These are phyloP conservation scores for Amblyornis subalaris DNA, from an alignment of 2,113 vertebrate genomes.

Conservation along the genomic window DNA sequence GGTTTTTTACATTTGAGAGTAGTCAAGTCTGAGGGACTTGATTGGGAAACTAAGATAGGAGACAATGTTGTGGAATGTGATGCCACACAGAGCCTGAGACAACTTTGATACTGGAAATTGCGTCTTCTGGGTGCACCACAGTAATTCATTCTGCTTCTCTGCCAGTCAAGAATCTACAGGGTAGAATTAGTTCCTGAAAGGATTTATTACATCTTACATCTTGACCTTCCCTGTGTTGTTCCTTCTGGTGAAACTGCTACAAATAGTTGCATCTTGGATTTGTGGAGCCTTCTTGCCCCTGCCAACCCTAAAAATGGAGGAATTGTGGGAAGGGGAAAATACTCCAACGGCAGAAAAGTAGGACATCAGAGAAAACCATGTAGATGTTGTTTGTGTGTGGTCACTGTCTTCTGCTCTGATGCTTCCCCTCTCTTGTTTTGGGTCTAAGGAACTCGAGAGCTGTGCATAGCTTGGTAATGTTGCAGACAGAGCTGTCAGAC, in stretches of 20 bases:
- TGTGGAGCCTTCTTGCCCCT: background rate
- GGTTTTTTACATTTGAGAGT: background rate
- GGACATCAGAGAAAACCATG: background rate
- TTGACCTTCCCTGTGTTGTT: background rate
- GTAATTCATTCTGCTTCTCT: background rate
- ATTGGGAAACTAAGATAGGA: background rate
- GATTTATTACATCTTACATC: background rate
- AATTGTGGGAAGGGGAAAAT: background rate
- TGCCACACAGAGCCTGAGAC: background rate
- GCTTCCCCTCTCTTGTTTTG: background rate
- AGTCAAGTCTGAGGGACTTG: background rate
- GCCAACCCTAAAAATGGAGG: background rate
- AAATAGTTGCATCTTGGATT: background rate
- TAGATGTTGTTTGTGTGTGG: background rate
- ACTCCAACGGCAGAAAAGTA: background rate
- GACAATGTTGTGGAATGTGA: fast-evolving
- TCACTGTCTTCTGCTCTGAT: background rate
- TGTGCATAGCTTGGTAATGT: background rate
- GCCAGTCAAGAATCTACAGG: background rate
- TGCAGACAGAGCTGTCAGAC: background rate
- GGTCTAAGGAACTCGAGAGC: background rate
- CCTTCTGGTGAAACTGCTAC: background rate
- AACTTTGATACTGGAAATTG: background rate
- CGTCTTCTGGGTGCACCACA: background rate
- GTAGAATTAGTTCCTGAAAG: background rate